Evolutionary conservation across 2,888 invertebrate genomes (phyloP), one percentile per base, ranked within the genome.

Genomic region (Drosophila infuscata): DNA sequence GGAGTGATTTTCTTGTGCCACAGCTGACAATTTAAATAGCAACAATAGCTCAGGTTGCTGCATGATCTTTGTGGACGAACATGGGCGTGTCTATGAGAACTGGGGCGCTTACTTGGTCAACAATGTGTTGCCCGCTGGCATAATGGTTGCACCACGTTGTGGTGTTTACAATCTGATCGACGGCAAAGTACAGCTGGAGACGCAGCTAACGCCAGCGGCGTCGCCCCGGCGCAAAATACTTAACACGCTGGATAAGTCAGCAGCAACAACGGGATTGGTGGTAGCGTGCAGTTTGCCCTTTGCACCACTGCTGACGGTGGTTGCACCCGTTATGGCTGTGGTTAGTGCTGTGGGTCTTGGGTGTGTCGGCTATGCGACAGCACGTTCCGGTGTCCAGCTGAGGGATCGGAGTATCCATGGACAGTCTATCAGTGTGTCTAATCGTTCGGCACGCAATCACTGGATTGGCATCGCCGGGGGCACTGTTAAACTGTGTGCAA

Each of bases 101-200:
- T 94, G 94, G 94, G 65, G 76, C 0, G 85, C 92, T 12, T 94
- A 93, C 83, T 75, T 94, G 36, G 63, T 80, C 2, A 88, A 92
- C 15, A 94, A 94, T 85, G 92, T 93, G 62, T 88, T 94, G 35
- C 93, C 93, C 0, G 78, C 91, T 60, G 94, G 94, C 33, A 80
- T 91, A 17, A 93, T 94, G 92, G 88, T 94, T 53, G 91, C 94
- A 0, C 94, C 94, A 0, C 65, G 74, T 6, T 83, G 92, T 25
- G 94, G 94, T 6, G 64, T 92, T 51, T 93, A 93, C 62, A 81
- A 77, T 41, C 69, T 87, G 0, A 59, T 5, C 7, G n/a, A 81
- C 25, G 62, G 63, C 2, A 3, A 52, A 6, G 90, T 92, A 2
- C 56, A 75, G 3, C 70, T 93, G 68, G 88, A 89, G 32, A 54